These are phyloP conservation scores for Semotilus atromaculatus DNA, from an alignment of 2,797 vertebrate species.

Conservation along the genomic window DNA sequence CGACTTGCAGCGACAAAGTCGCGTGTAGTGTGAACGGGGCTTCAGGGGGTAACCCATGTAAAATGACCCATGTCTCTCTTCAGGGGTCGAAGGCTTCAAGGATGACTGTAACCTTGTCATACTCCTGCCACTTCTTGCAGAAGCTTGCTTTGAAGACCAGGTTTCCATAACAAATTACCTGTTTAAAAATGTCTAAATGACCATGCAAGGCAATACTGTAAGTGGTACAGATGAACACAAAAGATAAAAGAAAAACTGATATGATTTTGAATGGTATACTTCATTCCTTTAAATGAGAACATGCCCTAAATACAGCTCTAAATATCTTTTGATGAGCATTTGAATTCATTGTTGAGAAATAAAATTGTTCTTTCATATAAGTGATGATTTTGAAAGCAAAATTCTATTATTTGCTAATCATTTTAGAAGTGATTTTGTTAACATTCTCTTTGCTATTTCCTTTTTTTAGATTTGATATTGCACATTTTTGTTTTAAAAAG, in stretches of 20 bases:
- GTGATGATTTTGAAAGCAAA: not conserved
- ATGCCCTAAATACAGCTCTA: not conserved
- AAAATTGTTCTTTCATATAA: not conserved
- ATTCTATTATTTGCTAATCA: not conserved
- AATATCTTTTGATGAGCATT: not conserved
- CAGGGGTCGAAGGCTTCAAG: not conserved
- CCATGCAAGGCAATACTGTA: not conserved
- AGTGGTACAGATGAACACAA: not conserved
- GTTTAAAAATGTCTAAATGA: not conserved
- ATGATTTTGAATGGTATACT: not conserved
- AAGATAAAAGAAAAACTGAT: not conserved
- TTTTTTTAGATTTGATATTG: not conserved
- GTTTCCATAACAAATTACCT: not conserved
- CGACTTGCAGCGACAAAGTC: too few species aligned
- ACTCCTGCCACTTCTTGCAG: not conserved
- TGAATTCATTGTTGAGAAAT: not conserved
- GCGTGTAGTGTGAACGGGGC: too few species aligned
- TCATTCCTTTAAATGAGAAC: not conserved
- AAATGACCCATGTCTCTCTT: slow-evolving; percentile 1
- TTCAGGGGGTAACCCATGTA: not conserved
- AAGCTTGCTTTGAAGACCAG: not conserved
- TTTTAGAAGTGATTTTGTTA: not conserved
- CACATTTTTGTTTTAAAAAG: not conserved
- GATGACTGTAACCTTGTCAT: not conserved
- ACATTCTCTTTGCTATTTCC: not conserved